Base-by-base conservation (phyloP, 2,113 vertebrate genomes). In the Sialia sialis region DNA sequence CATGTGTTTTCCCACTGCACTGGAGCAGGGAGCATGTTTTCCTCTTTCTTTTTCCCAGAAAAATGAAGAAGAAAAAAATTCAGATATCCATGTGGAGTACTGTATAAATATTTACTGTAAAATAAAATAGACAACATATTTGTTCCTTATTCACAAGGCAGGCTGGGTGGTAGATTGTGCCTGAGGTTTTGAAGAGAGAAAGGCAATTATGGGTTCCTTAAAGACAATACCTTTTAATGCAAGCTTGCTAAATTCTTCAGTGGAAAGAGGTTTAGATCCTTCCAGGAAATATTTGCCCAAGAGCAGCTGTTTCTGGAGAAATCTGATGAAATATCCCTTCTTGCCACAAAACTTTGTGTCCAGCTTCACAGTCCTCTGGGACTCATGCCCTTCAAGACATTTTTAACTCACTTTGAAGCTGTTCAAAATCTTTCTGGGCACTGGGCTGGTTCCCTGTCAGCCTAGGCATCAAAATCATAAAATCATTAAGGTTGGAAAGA, bases 1-100 rank as follows among this genome's bases (percentile, higher is more conserved):
- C 80, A 90, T n/a, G 10, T 73, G 41, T 88, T 89, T 97, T 96
- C 80, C 59, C 63, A 96, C 79, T 84, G 89, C 91, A 84, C 29
- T 56, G 60, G 91, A 84, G 64, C 52, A 87, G 43, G 32, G 32
- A 91, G 20, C 21, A 66, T 62, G 79, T 70, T 82, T 84, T 52
- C 69, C 8, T 26, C 7, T 4, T 39, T 14, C 38, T 14, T 41
- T 22, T 17, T 59, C 84, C 43, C 38, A 78, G 46, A 82, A 96
- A 90, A 89, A 15, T 85, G 43, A 43, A 86, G 72, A 77, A 56
- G 59, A 41, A 81, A 89, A 89, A 84, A 77, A 4, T 38, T 13
- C 72, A 72, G 36, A 94, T 86, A 84, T 16, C 16, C 41, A 77
- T 63, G 26, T 34, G 39, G 55, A 89, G 30, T 90, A 30, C 44